Evolutionary conservation across 2,888 invertebrate species (phyloP).

Genomic region (Antitype chi): DNA sequence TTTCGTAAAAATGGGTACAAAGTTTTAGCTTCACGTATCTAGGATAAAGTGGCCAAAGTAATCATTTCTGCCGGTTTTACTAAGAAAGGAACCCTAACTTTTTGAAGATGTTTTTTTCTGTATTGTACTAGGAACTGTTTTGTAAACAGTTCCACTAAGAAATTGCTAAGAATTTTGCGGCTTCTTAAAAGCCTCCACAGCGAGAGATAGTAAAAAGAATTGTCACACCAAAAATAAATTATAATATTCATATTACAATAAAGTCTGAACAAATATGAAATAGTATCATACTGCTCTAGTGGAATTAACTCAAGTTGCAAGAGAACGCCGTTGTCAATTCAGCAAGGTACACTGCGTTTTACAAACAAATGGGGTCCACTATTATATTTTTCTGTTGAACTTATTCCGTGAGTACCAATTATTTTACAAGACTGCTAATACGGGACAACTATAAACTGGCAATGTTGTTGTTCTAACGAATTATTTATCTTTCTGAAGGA

Average conservation of each 20-base stretch:
- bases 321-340: slow-evolving; percentile 26
- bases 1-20: too few species aligned
- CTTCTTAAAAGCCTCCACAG: background rate
- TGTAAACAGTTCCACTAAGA: background rate
- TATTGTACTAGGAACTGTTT: background rate
- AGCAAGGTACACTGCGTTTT: slow-evolving; percentile 21
- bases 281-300: slow-evolving; percentile 4
- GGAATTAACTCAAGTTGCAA: slow-evolving; percentile 22
- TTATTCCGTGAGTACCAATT: slow-evolving; percentile 35
- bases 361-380: slow-evolving; percentile 35
- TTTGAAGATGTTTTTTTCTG: background rate
- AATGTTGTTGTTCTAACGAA: background rate
- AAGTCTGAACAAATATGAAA: slow-evolving; percentile 5
- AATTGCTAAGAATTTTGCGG: background rate
- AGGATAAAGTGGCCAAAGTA: background rate
- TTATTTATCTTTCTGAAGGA: background rate
- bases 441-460: background rate
- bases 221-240: background rate
- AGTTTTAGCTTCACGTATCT: too few species aligned
- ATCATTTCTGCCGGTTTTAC: background rate
- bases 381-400: slow-evolving; percentile 39
- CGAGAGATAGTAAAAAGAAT: background rate
- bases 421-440: slow-evolving; percentile 21
- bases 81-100: background rate
- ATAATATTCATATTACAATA: background rate